A percentile compares a stretch with the other conserved stretches of the same genome.
These are phyloP conservation scores for Hiodon tergisus DNA, from an alignment of 2,113 vertebrate species.

Conservation along the genomic window DNA sequence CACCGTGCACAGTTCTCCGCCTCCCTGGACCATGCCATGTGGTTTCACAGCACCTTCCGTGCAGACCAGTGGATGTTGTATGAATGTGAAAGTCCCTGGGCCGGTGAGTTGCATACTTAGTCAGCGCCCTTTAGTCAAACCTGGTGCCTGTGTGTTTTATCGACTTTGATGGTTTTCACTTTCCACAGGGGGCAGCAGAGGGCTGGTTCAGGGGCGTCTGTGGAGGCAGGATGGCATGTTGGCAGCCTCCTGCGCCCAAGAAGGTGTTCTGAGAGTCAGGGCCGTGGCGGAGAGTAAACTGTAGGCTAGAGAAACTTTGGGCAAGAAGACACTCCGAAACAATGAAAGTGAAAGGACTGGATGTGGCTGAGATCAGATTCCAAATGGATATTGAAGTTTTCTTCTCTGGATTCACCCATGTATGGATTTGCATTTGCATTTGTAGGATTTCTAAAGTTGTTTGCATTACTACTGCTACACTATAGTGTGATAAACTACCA, in stretches of 20 bases:
- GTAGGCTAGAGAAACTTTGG: constrained; percentile 42
- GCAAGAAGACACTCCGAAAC: neutral
- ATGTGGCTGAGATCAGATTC: too few species aligned
- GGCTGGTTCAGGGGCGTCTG: constrained; percentile 79
- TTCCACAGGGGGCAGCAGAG: constrained; percentile 73
- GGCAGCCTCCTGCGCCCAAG: constrained; percentile 83
- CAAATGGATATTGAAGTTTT: too few species aligned
- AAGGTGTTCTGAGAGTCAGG: constrained; percentile 77
- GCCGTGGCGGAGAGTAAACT: constrained; percentile 65
- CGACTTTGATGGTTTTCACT: constrained; percentile 8
- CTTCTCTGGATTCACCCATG: too few species aligned
- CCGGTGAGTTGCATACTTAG: constrained; percentile 63
- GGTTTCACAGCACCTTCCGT: constrained; percentile 88
- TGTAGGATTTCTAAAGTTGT: too few species aligned
- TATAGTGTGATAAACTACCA: too few species aligned
- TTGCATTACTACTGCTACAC: too few species aligned
- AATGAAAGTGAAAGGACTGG: too few species aligned
- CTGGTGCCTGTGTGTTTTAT: neutral
- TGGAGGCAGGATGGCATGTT: constrained; percentile 86
- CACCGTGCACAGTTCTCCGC: constrained; percentile 59
- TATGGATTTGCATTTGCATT: too few species aligned
- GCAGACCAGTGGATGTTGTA: constrained; percentile 95
- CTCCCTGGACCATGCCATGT: constrained; percentile 93
- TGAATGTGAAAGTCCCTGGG: constrained; percentile 89
- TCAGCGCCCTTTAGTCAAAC: too few species aligned